Conservation (phyloP, 2,888 invertebrate species). For the Athalia cordata region DNA sequence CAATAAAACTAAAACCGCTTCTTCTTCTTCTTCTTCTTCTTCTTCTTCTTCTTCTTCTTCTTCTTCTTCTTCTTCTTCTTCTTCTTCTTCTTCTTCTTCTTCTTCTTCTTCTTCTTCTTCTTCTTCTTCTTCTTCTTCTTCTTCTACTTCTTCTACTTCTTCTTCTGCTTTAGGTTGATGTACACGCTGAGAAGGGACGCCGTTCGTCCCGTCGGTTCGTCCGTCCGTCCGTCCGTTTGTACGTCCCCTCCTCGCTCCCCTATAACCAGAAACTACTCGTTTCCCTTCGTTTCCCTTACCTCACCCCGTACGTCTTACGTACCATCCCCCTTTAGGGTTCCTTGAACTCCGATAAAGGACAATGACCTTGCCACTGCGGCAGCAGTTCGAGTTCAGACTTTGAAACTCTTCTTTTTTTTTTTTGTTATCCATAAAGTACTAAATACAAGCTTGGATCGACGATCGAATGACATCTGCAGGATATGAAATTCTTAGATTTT, state of each 20-base stretch:
- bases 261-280: constrained; percentile 35
- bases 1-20: background rate
- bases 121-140: background rate
- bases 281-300: background rate
- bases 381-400: constrained; percentile 50
- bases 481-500: too few relatives aligned
- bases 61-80: background rate
- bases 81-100: background rate
- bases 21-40: background rate
- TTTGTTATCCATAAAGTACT: too few relatives aligned
- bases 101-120: background rate
- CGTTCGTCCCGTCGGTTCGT: background rate
- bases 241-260: background rate
- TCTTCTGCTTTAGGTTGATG: background rate
- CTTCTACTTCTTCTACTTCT: background rate
- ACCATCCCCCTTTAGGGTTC: constrained; percentile 68
- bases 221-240: background rate
- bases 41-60: background rate
- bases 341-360: constrained; percentile 72
- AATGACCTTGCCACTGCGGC: constrained; percentile 72
- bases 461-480: too few relatives aligned
- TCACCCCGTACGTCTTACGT: background rate
- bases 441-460: too few relatives aligned
- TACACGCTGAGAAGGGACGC: too few relatives aligned
- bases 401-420: too few relatives aligned